Evolutionary conservation across 2,113 vertebrate genomes (phyloP).

Genomic region (Pelmatolapia mariae): DNA sequence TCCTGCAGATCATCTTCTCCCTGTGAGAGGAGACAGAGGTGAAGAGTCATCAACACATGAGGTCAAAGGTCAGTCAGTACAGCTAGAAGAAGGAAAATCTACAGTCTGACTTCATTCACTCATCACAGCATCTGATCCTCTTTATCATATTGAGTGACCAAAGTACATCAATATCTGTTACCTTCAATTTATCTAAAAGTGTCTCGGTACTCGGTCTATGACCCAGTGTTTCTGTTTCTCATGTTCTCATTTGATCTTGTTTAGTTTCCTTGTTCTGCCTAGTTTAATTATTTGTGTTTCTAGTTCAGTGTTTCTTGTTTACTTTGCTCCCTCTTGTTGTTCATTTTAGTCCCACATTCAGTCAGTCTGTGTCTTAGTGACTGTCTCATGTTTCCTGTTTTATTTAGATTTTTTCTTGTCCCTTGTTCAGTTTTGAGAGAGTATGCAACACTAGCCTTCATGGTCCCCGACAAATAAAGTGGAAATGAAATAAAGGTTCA

Average conservation of each 20-base stretch:
- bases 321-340: no score
- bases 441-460: neutral
- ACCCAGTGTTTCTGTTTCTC: neutral
- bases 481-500: neutral
- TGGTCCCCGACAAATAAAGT: neutral
- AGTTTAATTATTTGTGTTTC: neutral
- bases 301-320: no score
- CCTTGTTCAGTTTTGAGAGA: fast-evolving
- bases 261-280: neutral
- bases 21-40: no score
- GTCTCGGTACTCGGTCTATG: neutral
- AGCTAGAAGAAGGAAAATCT: no score
- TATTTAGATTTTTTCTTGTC: no score
- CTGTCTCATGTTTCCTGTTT: neutral
- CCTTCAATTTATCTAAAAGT: neutral
- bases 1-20: no score
- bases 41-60: no score
- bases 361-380: neutral
- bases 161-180: neutral
- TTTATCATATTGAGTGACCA: neutral
- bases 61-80: no score
- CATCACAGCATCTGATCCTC: neutral
- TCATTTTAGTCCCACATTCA: no score
- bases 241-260: neutral
- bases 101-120: no score